These are phyloP conservation scores for Origma solitaria DNA, from an alignment of 2,113 vertebrate genomes.

Conservation along the genomic window DNA sequence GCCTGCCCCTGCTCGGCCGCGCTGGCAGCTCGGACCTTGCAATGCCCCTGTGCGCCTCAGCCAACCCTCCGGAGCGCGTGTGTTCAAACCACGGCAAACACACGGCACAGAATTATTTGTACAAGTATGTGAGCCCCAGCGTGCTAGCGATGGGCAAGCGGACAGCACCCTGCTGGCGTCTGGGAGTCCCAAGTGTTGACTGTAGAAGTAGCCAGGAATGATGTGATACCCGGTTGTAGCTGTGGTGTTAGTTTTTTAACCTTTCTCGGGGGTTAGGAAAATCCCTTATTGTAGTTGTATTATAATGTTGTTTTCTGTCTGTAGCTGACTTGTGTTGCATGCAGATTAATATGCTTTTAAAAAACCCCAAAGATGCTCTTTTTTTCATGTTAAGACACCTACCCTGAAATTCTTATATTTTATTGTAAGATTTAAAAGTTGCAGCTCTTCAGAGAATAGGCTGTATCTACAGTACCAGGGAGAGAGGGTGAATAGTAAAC, in stretches of 20 bases:
- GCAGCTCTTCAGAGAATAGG: not conserved
- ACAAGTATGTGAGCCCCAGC: accelerated
- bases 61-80: accelerated
- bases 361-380: not conserved
- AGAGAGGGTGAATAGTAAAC: not conserved
- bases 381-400: not conserved
- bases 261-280: not conserved
- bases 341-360: not conserved
- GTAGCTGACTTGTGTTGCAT: not conserved
- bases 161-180: not conserved
- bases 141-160: not conserved
- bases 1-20: not conserved
- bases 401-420: not conserved
- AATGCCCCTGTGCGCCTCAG: not conserved
- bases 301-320: not conserved
- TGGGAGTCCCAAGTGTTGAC: not conserved
- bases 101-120: not conserved
- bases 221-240: accelerated
- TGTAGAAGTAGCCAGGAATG: not conserved
- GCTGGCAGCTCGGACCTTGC: not conserved
- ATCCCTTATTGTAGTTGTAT: not conserved
- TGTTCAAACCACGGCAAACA: not conserved
- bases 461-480: not conserved
- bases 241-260: not conserved
- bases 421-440: conserved; percentile 1